Conservation (phyloP, 35 echinoderm and acorn worm species). For the Heliocidaris tuberculata region DNA sequence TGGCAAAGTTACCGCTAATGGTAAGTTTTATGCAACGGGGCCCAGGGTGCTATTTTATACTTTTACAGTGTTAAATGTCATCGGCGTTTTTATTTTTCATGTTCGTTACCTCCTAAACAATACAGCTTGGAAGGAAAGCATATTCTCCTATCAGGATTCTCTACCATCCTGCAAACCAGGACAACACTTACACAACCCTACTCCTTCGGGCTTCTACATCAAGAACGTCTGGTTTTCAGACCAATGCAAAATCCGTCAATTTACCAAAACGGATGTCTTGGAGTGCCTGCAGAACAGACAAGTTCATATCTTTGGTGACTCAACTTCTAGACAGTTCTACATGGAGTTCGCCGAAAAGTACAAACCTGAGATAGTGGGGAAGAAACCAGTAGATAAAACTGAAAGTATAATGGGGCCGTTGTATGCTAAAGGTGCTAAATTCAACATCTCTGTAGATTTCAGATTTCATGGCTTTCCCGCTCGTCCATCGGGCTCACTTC, state of each 20-base stretch:
- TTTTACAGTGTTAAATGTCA: too few relatives aligned
- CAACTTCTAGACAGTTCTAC: background rate
- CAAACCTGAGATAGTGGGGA: background rate
- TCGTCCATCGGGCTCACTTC: background rate
- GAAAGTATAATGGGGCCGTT: background rate
- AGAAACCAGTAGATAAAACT: background rate
- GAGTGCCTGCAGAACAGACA: background rate
- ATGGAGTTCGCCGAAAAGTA: background rate
- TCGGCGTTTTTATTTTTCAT: background rate
- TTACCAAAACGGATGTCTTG: background rate
- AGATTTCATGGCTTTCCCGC: conserved; percentile 29
- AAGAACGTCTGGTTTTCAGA: conserved; percentile 21
- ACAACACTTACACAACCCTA: background rate
- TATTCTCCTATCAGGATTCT: background rate
- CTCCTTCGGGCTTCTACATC: background rate
- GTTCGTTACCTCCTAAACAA: background rate
- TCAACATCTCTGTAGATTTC: background rate
- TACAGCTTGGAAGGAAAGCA: background rate
- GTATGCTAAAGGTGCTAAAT: background rate
- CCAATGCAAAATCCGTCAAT: background rate
- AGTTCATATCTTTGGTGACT: conserved; percentile 6
- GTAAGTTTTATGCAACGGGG: too few relatives aligned
- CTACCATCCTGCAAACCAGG: background rate
- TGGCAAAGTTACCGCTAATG: too few relatives aligned
- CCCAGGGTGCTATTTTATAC: too few relatives aligned